A percentile compares a stretch with the other conserved stretches of the same genome.
Conservation (phyloP, 2,888 invertebrate species). For the Sarcophaga subvicina region DNA sequence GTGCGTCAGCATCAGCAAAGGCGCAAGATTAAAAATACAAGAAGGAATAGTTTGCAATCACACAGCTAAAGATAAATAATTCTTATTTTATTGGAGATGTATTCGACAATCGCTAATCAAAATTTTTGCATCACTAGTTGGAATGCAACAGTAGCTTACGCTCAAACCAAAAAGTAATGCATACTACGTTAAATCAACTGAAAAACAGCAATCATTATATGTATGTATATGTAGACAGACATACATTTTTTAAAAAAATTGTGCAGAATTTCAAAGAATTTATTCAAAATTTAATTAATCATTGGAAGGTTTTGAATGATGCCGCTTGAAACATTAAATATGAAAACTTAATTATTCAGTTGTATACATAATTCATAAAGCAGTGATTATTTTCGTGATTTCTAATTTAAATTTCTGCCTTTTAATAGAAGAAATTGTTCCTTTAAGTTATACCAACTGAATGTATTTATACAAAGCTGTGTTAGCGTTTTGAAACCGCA, state of each 20-base stretch:
- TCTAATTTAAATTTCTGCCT: background rate
- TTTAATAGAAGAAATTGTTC: constrained; percentile 8
- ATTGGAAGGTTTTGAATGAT: background rate
- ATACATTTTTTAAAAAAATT: background rate
- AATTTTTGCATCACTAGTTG: background rate
- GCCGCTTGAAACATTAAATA: background rate
- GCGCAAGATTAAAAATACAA: too few relatives aligned
- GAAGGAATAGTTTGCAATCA: too few relatives aligned
- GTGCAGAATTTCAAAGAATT: background rate
- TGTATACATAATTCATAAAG: background rate
- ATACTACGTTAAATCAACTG: constrained; percentile 45
- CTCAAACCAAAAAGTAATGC: constrained; percentile 34
- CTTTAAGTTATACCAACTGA: background rate
- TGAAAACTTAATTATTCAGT: background rate
- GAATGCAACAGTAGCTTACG: constrained; percentile 37
- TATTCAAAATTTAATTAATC: background rate
- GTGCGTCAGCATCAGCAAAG: too few relatives aligned
- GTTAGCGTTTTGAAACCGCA: constrained; percentile 44
- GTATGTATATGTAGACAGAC: background rate
- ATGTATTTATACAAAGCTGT: background rate
- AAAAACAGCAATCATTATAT: constrained; percentile 46
- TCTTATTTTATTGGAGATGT: too few relatives aligned
- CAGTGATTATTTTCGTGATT: background rate
- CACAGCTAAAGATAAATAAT: too few relatives aligned
- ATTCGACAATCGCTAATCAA: background rate